Evolutionary conservation across 2,888 invertebrate species (phyloP).

Genomic region (Hedychridium roseum): DNA sequence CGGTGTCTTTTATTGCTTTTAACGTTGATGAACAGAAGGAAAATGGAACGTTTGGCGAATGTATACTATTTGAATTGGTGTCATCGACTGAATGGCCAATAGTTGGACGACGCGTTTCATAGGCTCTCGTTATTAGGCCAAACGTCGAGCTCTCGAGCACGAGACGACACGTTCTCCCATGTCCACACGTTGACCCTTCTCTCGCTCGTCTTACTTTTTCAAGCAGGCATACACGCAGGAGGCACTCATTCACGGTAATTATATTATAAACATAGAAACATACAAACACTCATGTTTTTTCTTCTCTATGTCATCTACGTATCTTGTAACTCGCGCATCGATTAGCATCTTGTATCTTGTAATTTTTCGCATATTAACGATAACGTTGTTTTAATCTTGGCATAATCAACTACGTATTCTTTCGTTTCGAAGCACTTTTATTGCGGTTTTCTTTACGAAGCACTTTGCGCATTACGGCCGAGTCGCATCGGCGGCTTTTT

Average conservation of each 20-base stretch:
- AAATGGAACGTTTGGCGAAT: slow-evolving; percentile 28
- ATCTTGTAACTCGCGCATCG: slow-evolving; percentile 29
- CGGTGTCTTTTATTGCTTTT: slow-evolving; percentile 1
- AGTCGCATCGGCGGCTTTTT: too few species aligned
- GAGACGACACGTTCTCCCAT: too few species aligned
- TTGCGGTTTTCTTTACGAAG: slow-evolving; percentile 50
- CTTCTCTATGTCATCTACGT: slow-evolving; percentile 23
- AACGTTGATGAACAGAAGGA: background rate
- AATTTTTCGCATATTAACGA: slow-evolving; percentile 21
- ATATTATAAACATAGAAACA: slow-evolving; percentile 61
- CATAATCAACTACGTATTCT: slow-evolving; percentile 35
- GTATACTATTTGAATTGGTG: slow-evolving; percentile 25
- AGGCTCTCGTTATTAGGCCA: too few species aligned
- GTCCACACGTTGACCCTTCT: too few species aligned
- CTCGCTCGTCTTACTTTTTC: too few species aligned
- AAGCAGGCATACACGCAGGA: too few species aligned
- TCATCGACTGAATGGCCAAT: too few species aligned
- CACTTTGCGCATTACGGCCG: slow-evolving; percentile 49
- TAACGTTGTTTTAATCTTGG: slow-evolving; percentile 29
- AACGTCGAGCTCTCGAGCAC: too few species aligned
- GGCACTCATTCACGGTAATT: slow-evolving; percentile 48
- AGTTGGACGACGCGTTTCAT: too few species aligned
- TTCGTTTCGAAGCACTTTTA: slow-evolving; percentile 48
- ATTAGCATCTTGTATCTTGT: slow-evolving; percentile 13
- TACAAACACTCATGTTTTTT: slow-evolving; percentile 53